phyloP scores from a whole-genome alignment of 2,113 vertebrate genomes.

The Picathartes gymnocephalus region DNA sequence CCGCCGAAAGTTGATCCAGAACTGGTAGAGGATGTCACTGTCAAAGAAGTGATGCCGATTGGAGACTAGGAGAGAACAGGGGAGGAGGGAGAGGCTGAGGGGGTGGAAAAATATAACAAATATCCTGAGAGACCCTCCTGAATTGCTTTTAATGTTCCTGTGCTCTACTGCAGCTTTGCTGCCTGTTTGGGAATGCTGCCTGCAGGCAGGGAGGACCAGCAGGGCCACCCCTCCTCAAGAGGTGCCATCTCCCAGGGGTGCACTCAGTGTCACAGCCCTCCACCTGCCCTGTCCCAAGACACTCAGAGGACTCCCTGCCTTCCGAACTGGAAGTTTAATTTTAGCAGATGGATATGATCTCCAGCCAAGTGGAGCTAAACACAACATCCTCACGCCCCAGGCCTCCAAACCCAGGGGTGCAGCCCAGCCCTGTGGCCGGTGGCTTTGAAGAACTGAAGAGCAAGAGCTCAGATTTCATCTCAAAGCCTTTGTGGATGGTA shows the following conservation, averaged over 20 bases:
- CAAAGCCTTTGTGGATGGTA: not conserved
- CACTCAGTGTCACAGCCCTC: not conserved
- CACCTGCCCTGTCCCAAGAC: not conserved
- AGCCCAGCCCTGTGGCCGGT: not conserved
- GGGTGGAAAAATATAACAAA: not conserved
- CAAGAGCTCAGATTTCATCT: slow-evolving; percentile 29
- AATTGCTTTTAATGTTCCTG: not conserved
- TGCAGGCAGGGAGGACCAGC: not conserved
- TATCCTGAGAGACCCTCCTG: not conserved
- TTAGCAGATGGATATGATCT: not conserved
- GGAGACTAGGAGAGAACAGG: slow-evolving; percentile 68
- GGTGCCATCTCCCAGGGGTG: not conserved
- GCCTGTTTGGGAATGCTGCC: not conserved
- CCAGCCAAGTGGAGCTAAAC: not conserved
- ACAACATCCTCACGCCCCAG: not conserved
- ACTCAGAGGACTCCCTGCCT: not conserved
- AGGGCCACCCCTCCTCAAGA: not conserved
- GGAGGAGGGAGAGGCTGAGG: not conserved
- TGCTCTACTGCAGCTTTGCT: not conserved
- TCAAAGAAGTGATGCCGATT: slow-evolving; percentile 81
- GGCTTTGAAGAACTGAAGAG: slow-evolving; percentile 35
- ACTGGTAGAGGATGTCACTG: slow-evolving; percentile 81
- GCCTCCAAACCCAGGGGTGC: not conserved
- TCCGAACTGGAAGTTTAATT: not conserved
- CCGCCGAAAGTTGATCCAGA: slow-evolving; percentile 81